Evolutionary conservation across 2,113 vertebrate species (phyloP).

Genomic region (Pluvianellus socialis): DNA sequence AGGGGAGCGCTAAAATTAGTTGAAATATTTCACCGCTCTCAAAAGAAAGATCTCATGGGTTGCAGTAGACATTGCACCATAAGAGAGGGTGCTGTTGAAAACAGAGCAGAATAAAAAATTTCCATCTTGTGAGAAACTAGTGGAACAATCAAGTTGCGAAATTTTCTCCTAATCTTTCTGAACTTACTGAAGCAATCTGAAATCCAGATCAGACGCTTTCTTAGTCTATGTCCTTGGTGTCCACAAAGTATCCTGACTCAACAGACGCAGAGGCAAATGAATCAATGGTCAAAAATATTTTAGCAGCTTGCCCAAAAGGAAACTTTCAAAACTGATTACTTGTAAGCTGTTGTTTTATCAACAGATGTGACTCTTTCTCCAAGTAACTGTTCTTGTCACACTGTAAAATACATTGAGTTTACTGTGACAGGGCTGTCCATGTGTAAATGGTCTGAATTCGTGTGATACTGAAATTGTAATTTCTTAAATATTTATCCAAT

Average conservation of each 20-base stretch:
- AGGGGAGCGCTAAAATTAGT: not conserved
- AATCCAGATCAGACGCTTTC: not conserved
- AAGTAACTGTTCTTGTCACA: not conserved
- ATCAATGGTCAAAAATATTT: not conserved
- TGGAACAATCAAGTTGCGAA: not conserved
- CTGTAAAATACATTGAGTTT: not conserved
- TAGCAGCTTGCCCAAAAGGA: not conserved
- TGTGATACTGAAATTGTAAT: not conserved
- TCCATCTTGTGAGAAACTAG: not conserved
- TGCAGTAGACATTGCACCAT: not conserved
- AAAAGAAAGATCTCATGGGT: not conserved
- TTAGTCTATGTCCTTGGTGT: accelerated
- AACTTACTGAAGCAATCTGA: not conserved
- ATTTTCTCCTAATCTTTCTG: not conserved
- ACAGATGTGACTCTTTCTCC: not conserved
- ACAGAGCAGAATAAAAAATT: not conserved
- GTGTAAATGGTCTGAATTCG: not conserved
- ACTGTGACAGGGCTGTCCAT: not conserved
- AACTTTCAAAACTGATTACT: not conserved
- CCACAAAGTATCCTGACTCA: not conserved
- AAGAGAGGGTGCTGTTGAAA: not conserved
- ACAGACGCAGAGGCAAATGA: not conserved
- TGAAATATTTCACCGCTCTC: not conserved
- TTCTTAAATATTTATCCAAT: not conserved
- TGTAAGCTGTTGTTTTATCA: not conserved